Evolutionary conservation across 1,140 invertebrate species (phyloP).

Genomic region (Melanaphis sacchari): DNA sequence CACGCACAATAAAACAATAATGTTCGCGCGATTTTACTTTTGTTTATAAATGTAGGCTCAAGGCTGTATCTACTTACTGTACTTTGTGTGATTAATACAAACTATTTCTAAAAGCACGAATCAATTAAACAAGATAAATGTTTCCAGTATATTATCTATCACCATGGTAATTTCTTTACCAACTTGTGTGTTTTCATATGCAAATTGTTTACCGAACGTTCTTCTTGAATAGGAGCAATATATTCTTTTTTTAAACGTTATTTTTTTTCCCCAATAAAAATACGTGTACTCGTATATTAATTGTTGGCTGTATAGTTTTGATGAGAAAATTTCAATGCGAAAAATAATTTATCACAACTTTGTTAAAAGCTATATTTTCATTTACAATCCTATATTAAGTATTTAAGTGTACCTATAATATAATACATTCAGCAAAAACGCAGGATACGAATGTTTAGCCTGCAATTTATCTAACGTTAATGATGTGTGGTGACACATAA

Average conservation of each 20-base stretch:
- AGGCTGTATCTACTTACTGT: background rate
- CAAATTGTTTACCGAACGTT: background rate
- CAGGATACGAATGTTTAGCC: background rate
- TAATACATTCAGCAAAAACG: background rate
- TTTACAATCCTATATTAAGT: no score
- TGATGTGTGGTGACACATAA: background rate
- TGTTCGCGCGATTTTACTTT: background rate
- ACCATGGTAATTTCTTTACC: background rate
- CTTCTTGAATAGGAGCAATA: background rate
- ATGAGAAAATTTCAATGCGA: background rate
- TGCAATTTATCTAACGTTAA: background rate
- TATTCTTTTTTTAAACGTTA: background rate
- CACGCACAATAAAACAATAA: background rate
- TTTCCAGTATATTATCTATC: background rate
- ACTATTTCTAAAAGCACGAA: background rate
- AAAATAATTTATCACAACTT: background rate
- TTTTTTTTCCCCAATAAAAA: background rate
- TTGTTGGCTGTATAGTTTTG: background rate
- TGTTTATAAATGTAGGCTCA: background rate
- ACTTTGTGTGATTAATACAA: background rate
- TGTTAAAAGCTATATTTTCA: no score
- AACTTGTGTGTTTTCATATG: background rate
- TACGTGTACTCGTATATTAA: background rate
- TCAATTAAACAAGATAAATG: conserved; percentile 16
- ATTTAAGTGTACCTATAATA: background rate